Evolutionary conservation across 1,140 invertebrate genomes (phyloP).

Genomic region (Drosophila eugracilis): DNA sequence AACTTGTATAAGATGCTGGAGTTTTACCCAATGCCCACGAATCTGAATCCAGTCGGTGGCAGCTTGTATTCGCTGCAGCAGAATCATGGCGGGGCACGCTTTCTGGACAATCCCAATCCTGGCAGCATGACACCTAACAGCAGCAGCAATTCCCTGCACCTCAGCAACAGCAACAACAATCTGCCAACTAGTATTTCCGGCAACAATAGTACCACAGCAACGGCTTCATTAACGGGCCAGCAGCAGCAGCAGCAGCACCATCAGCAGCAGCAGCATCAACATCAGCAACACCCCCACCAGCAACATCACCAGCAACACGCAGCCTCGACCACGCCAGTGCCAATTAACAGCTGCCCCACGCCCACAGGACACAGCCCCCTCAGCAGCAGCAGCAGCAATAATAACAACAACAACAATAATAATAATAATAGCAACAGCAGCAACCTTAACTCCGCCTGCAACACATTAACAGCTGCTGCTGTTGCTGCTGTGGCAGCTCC

Average conservation of each 20-base stretch:
- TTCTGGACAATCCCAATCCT: constrained; percentile 74
- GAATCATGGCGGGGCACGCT: constrained; percentile 80
- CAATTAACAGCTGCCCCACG: constrained; percentile 75
- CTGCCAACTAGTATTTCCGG: constrained; percentile 64
- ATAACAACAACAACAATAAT: constrained; percentile 14
- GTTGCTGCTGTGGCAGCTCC: constrained; percentile 47
- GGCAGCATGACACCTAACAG: constrained; percentile 41
- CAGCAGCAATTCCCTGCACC: constrained; percentile 24
- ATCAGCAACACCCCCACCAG: constrained; percentile 44
- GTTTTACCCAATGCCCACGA: constrained; percentile 84
- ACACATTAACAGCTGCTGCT: constrained; percentile 75
- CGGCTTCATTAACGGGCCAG: constrained; percentile 73
- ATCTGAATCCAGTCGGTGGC: constrained; percentile 81
- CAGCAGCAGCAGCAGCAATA: constrained; percentile 45
- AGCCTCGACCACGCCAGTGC: constrained; percentile 64
- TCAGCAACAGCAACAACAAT: constrained; percentile 44
- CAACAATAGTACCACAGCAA: constrained; percentile 60
- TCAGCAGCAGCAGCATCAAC: constrained; percentile 39
- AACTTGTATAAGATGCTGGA: constrained; percentile 75
- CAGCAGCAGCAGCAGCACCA: constrained; percentile 40
- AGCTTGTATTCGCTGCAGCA: constrained; percentile 80
- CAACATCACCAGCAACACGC: constrained; percentile 64
- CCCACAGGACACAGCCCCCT: constrained; percentile 76
- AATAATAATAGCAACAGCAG: constrained; percentile 12
- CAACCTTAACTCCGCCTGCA: constrained; percentile 64